Conservation (phyloP, 2,888 invertebrate genomes). For the Urechis unicinctus region DNA sequence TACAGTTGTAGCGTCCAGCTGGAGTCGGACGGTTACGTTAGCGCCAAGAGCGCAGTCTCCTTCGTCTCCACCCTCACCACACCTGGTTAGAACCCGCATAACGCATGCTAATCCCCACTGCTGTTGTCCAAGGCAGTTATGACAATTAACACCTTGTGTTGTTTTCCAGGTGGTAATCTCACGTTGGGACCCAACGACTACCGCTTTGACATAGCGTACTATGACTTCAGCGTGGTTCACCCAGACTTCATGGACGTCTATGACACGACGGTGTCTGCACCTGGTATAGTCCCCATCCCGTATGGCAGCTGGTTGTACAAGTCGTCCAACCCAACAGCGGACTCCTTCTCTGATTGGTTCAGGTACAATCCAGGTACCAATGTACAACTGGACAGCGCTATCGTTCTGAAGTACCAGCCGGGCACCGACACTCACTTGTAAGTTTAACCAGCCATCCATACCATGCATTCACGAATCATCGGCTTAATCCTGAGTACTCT, state of each 20-base stretch:
- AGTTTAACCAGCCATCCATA: too few species aligned
- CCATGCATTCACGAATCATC: too few species aligned
- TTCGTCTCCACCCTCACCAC: conserved; percentile 18
- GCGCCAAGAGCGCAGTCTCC: conserved; percentile 22
- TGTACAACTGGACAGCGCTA: not conserved
- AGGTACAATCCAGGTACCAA: conserved; percentile 14
- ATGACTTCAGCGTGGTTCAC: conserved; percentile 20
- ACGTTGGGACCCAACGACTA: conserved; percentile 12
- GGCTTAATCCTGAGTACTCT: too few species aligned
- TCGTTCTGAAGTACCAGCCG: conserved; percentile 2
- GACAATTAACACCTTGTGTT: too few species aligned
- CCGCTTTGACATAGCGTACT: conserved; percentile 19
- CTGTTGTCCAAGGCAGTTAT: not conserved
- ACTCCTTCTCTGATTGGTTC: conserved; percentile 33
- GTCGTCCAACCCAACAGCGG: conserved; percentile 23
- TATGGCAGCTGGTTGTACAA: conserved; percentile 23
- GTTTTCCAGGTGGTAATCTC: conserved; percentile 1
- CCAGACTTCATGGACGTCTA: conserved; percentile 12
- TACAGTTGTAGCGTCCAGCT: conserved; percentile 23
- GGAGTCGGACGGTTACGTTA: conserved; percentile 12
- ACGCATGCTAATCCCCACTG: too few species aligned
- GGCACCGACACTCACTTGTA: not conserved
- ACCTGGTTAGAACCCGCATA: conserved; percentile 11
- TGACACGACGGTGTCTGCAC: conserved; percentile 4
- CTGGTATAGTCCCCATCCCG: conserved; percentile 24